Base-by-base conservation (phyloP, 2,888 invertebrate genomes). In the Netelia fuscicornis region DNA sequence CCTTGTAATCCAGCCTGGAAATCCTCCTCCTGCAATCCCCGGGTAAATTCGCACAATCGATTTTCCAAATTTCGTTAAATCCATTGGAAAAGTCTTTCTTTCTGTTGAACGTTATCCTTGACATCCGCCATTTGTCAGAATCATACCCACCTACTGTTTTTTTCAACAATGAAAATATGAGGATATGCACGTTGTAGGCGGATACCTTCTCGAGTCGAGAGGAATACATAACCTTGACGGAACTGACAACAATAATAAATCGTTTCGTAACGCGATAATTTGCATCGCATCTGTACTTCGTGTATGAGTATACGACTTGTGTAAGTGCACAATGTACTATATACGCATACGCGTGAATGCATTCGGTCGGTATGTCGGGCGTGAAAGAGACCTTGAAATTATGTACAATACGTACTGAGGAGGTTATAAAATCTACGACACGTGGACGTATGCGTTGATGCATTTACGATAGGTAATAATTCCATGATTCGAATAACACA, bases 381-480 rank as follows among this genome's bases (percentile, higher is more conserved):
- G 56, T 60, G 68, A 25, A 30, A 20, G 67, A 79, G 90, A 89
- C 91, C 91, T 91, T 91, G 91, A 90, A 89, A 89, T 91, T 90
- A 91, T 90, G 90, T 91, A 91, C 87, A 58, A 68, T 58, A 68
- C 67, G 58, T 42, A 44, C 6, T n/a, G 48, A 23, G 44, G 48
- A 37, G 60, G 67, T 30, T 25, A 37, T 17, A 68, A 42, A 60
- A 77, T 58, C 65, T 25, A 77, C 48, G 44, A 44, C 75, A 52
- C 37, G 65, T 56, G 37, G 23, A 37, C 37, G 37, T 37, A 37
- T 37, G 37, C 37, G 37, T 37, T 1, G 37, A 37, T 37, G 37
- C 6, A 37, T 37, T 37, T 37, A 37, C 6, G 5, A 6, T 37
- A 37, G 6, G 6, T 37, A 37, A 0, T 37, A 37, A 37, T 37